A percentile compares a stretch with the other conserved stretches of the same genome.
phyloP scores from a whole-genome alignment of 2,888 invertebrate species.

The Cistogaster globosa region DNA sequence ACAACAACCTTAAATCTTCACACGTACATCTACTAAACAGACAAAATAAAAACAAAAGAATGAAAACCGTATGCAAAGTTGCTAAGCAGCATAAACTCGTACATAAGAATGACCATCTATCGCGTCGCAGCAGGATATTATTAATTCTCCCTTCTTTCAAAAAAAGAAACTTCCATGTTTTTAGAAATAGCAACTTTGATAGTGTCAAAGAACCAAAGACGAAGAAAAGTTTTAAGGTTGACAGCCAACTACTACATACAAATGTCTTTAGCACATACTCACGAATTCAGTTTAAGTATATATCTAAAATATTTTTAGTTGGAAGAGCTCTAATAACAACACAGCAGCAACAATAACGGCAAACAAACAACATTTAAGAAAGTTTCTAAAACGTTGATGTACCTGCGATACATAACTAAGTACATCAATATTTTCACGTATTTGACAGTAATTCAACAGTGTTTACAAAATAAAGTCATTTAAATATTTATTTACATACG shows the following conservation, averaged over 20 bases:
- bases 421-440: background rate
- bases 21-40: background rate
- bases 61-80: slow-evolving; percentile 75
- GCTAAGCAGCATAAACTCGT: slow-evolving; percentile 71
- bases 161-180: slow-evolving; percentile 35
- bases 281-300: background rate
- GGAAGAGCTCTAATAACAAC: slow-evolving; percentile 20
- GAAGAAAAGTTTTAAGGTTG: slow-evolving; percentile 39
- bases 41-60: slow-evolving; percentile 68
- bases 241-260: slow-evolving; percentile 6
- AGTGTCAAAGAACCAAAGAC: slow-evolving; percentile 55
- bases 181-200: slow-evolving; percentile 35
- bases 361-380: background rate
- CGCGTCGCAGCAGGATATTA: slow-evolving; percentile 73
- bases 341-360: slow-evolving; percentile 5
- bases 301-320: slow-evolving; percentile 15
- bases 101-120: slow-evolving; percentile 69
- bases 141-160: slow-evolving; percentile 66
- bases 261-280: background rate
- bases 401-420: background rate
- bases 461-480: background rate
- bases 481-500: too few relatives aligned
- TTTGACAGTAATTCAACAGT: background rate
- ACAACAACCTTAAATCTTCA: slow-evolving; percentile 56
- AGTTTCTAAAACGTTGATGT: slow-evolving; percentile 2